These are phyloP conservation scores for Erynnis tages DNA, from an alignment of 2,888 invertebrate species.

Conservation along the genomic window DNA sequence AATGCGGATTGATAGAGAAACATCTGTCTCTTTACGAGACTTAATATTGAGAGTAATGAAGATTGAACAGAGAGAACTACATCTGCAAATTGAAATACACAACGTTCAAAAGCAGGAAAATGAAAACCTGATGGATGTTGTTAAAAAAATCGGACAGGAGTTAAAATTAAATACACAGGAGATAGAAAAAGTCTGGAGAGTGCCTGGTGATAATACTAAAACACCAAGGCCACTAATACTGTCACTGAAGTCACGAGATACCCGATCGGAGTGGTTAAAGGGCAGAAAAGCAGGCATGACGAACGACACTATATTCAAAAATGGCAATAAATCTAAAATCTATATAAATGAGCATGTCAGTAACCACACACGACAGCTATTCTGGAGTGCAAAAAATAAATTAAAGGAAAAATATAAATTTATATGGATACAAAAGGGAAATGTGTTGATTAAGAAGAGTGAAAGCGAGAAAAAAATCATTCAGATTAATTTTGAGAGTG, in stretches of 20 bases:
- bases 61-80: constrained; percentile 15
- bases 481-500: constrained; percentile 3
- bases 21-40: too few species aligned
- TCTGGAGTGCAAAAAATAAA: constrained; percentile 23
- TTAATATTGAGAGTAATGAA: constrained; percentile 13
- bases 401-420: constrained; percentile 22
- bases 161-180: constrained; percentile 12
- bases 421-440: constrained; percentile 29
- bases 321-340: constrained; percentile 8
- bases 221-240: constrained; percentile 18
- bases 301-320: constrained; percentile 13
- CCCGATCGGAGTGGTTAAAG: constrained; percentile 18
- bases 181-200: constrained; percentile 13
- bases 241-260: neutral
- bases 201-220: constrained; percentile 13
- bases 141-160: constrained; percentile 7
- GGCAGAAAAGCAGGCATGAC: constrained; percentile 8
- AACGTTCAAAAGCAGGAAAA: neutral
- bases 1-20: too few species aligned
- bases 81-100: constrained; percentile 8
- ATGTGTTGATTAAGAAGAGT: neutral
- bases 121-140: neutral
- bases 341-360: constrained; percentile 27
- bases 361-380: constrained; percentile 12
- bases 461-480: neutral